A percentile compares a stretch with the other conserved stretches of the same genome.
Conservation (phyloP, 2,888 invertebrate species). For the Idaea dimidiata region DNA sequence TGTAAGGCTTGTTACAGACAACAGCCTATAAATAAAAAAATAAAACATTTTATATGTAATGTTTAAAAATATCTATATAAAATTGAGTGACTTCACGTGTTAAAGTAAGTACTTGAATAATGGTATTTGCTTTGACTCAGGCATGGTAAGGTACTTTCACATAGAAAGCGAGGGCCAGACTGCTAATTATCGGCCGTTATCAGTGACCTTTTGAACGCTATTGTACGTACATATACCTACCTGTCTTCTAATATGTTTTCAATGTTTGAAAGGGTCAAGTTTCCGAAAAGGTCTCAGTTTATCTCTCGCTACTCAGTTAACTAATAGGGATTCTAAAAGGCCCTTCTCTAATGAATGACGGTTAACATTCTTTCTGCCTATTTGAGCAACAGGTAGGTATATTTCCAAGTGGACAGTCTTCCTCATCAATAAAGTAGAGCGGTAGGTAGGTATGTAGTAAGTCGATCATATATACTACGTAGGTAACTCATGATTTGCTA, state of each 20-base stretch:
- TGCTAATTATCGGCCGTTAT: constrained; percentile 36
- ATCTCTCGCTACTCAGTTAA: not conserved
- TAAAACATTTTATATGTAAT: too few relatives aligned
- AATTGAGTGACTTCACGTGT: constrained; percentile 1
- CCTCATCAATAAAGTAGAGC: not conserved
- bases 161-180: constrained; percentile 35
- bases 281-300: not conserved
- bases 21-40: too few relatives aligned
- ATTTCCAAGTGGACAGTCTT: not conserved
- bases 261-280: not conserved
- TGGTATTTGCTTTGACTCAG: constrained; percentile 33
- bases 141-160: constrained; percentile 35
- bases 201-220: constrained; percentile 21
- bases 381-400: not conserved
- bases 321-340: not conserved
- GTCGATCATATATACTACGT: too few relatives aligned
- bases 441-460: too few relatives aligned
- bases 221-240: constrained; percentile 14
- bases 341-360: not conserved
- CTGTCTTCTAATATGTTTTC: not conserved
- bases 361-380: not conserved
- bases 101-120: constrained; percentile 1
- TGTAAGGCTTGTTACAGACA: too few relatives aligned
- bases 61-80: not conserved
- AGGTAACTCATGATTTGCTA: too few relatives aligned